Base-by-base conservation (phyloP, 2,113 vertebrate species). In the Apeltes quadracus region DNA sequence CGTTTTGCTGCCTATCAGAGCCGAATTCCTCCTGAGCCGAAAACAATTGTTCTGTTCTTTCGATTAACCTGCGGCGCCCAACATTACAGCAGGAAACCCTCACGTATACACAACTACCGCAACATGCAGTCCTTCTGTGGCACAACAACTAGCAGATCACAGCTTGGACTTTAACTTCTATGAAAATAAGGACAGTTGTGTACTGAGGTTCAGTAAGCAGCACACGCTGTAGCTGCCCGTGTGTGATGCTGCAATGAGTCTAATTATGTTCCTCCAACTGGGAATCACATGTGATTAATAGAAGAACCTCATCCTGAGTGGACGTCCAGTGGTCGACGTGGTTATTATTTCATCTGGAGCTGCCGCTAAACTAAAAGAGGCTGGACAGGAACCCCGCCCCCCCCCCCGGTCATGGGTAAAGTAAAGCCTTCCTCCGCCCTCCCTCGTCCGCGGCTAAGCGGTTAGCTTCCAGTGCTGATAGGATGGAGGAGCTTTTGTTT, bases 391-490 rank as follows among this genome's bases (percentile, higher is more conserved):
- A n/a, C n/a, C n/a, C n/a, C n/a, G n/a, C n/a, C n/a, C n/a, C n/a
- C n/a, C n/a, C n/a, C n/a, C n/a, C n/a, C n/a, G n/a, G n/a, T n/a
- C n/a, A n/a, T n/a, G n/a, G n/a, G n/a, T n/a, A n/a, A n/a, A n/a
- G n/a, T n/a, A n/a, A n/a, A n/a, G n/a, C n/a, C n/a, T n/a, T n/a
- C n/a, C n/a, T n/a, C n/a, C n/a, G n/a, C n/a, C n/a, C n/a, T n/a
- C n/a, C n/a, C n/a, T n/a, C n/a, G n/a, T 86, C 69, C 22, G 80
- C 55, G 69, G 77, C 74, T 88, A 85, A 89, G 74, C 78, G 56
- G 77, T 84, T 87, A 87, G 81, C 75, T 86, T 80, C 83, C 86
- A 83, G 85, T 85, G 69, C 79, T 91, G 88, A 91, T 91, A 87
- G 86, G 81, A 84, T 89, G 83, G 67, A 38, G 63, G 59, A 57